Evolutionary conservation across 2,797 vertebrate genomes (phyloP), one percentile per base, ranked within the genome.

Genomic region (Centroberyx gerrardi): DNA sequence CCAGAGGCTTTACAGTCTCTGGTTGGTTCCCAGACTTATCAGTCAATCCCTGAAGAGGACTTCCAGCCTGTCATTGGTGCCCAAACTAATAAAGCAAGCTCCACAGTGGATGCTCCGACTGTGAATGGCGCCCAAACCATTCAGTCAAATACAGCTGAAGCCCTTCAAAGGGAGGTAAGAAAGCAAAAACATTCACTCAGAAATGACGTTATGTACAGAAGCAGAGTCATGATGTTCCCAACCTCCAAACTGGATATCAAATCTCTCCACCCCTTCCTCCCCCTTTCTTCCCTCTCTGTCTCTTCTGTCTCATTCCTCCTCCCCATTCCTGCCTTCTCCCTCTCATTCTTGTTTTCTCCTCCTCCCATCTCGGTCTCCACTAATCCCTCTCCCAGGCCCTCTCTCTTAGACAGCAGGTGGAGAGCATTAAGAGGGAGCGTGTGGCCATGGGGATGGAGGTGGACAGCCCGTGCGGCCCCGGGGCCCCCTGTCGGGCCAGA

Each of bases 81-180:
- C 73, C 72, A 83, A 64, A 69, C 36, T 15, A 33, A 78, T 60
- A 14, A 27, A 59, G 61, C 44, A 2, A 68, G 6, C 33, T 63
- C 66, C 55, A 65, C 82, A 12, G 67, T 48, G 42, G 55, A 33
- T 68, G 66, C 8, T 63, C 38, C 48, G 36, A 64, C 72, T 6
- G 46, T 74, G 53, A 90, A 90, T 69, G 81, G 88, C 3, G 76
- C 94, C 70, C 75, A 90, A 22, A 83, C 40, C 12, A 36, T 36
- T 74, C 84, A 86, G 83, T 0, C 83, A 71, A 78, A 92, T 91
- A 93, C 82, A 0, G 87, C 82, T 55, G 94, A 97, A 67, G 89
- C 67, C 0, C 94, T 97, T 84, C 95, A 96, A 80, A 96, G 93
- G 77, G 97, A 98, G 97, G 97, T 99, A 93, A 84, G 87, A 76